Base-by-base conservation (phyloP, 2,888 invertebrate genomes). In the Odontomyia ornata region DNA sequence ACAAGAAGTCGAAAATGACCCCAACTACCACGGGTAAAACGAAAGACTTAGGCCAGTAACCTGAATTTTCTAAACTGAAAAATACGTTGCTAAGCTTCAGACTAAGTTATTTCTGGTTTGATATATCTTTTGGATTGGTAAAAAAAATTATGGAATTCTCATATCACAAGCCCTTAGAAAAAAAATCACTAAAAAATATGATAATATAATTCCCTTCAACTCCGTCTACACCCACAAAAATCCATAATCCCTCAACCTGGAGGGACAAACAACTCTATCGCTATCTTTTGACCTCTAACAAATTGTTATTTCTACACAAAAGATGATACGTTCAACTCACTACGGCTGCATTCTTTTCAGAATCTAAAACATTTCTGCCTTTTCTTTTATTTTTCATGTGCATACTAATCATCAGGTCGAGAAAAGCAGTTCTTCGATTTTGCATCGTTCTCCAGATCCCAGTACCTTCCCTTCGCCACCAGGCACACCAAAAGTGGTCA, bases 391-490 rank as follows among this genome's bases (percentile, higher is more conserved):
- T 15, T 65, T 62, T 7, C 27, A 15, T 13, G 21, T 43, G 43
- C 30, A 71, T 71, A 62, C 60, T 71, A 78, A 77, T 78, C 79
- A 75, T 77, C 80, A 87, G 87, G 87, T 87, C 82, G 87, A 87
- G 80, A 87, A 86, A 80, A 83, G 85, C 79, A 83, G 86, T 78
- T 83, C 86, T 76, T 88, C 89, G 77, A 89, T 90, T n/a, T 88
- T 93, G 80, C 92, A 92, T 83, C 89, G 91, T 75, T 91, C 93
- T 79, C 91, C 93, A 13, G 93, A 94, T 85, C 90, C 92, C 56
- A 90, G 90, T 76, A 89, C 90, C 5, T 89, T 91, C 83, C 95
- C 95, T 1, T 91, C 91, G 75, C 90, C 94, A 25, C 95, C 95
- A 1, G 90, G 91, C 76, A 90, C 92, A 81, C 93, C 90, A 78